Evolutionary conservation across 2,113 vertebrate genomes (phyloP).

Genomic region (Sapayoa aenigma): DNA sequence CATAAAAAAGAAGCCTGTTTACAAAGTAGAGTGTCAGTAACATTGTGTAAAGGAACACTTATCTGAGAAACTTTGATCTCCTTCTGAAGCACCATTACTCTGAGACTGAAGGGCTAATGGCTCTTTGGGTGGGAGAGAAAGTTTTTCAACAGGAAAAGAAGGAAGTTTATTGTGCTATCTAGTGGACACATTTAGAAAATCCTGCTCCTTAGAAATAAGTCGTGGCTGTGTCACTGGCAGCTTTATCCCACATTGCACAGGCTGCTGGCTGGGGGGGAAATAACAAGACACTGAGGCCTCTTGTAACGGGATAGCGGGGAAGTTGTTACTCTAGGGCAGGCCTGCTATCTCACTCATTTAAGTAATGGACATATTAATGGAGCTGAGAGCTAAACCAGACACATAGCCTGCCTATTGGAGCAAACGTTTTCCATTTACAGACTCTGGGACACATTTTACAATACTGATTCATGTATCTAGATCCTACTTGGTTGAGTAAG

Average conservation of each 20-base stretch:
- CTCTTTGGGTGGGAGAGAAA: slow-evolving; percentile 33
- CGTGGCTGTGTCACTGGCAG: neutral
- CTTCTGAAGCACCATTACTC: slow-evolving; percentile 62
- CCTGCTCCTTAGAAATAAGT: slow-evolving; percentile 1
- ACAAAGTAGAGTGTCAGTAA: slow-evolving; percentile 74
- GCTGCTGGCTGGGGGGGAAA: neutral
- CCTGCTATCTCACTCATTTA: slow-evolving; percentile 48
- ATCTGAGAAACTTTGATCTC: slow-evolving; percentile 75
- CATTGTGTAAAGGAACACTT: slow-evolving; percentile 71
- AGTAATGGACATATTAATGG: slow-evolving; percentile 33
- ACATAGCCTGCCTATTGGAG: neutral
- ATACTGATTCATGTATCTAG: slow-evolving; percentile 17
- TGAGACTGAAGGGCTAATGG: slow-evolving; percentile 37
- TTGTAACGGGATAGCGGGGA: neutral
- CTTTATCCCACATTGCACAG: neutral
- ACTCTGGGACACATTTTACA: neutral
- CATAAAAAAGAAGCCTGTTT: slow-evolving; percentile 70
- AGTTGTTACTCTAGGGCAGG: slow-evolving; percentile 21
- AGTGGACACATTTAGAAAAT: slow-evolving; percentile 49
- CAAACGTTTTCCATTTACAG: slow-evolving; percentile 56
- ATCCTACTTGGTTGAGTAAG: slow-evolving; percentile 40
- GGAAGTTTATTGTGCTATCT: slow-evolving; percentile 54
- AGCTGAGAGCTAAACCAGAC: slow-evolving; percentile 60
- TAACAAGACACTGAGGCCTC: slow-evolving; percentile 1
- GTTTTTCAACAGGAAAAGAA: slow-evolving; percentile 23